Evolutionary conservation across 35 echinoderm and acorn worm genomes (phyloP), one percentile per base, ranked within the genome.

Genomic region (Anneissia japonica): DNA sequence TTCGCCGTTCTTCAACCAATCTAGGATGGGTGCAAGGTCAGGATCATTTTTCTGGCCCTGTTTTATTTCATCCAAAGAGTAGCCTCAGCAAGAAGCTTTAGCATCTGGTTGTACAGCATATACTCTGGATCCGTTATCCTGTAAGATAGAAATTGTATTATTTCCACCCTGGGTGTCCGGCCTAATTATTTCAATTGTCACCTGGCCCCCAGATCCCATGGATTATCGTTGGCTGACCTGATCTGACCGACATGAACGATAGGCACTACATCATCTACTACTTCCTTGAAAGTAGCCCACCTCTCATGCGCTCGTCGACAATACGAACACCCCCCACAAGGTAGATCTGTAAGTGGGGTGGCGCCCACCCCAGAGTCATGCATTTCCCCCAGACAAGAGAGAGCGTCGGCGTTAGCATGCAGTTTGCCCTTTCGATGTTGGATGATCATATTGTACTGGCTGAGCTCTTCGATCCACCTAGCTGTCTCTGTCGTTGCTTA

Each of bases 251-350:
- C 33, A 4, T 76, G 74, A 4, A 32, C 35, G 0, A 90, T 73
- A 51, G 89, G 83, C 4, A 91, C 77, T 3, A 91, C 73, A 81
- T 91, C 83, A 35, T 91, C 89, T 7, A 91, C 89, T 34, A 10
- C 31, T 2, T 86, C 83, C 11, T 72, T 74, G 40, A 91, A 91
- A 14, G 28, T 5, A 10, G 39, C 77, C 89, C 89, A 86, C 46
- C 86, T 37, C 32, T 79, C 3, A 35, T 91, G 74, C 12, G 89
- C 89, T 74, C 77, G 79, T 3, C 26, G 74, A 73, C 89, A 91
- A 39, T 91, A 91, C 5, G 13, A 23, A 29, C 89, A 91, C 28
- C 89, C 89, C 1, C 77, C 75, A 86, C 89, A 91, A 0, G 89
- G 89, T 23, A 91, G 41, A 29, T 86, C 74, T 35, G 72, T 38